Conservation (phyloP, 2,888 invertebrate species). For the Papilio demoleus region DNA sequence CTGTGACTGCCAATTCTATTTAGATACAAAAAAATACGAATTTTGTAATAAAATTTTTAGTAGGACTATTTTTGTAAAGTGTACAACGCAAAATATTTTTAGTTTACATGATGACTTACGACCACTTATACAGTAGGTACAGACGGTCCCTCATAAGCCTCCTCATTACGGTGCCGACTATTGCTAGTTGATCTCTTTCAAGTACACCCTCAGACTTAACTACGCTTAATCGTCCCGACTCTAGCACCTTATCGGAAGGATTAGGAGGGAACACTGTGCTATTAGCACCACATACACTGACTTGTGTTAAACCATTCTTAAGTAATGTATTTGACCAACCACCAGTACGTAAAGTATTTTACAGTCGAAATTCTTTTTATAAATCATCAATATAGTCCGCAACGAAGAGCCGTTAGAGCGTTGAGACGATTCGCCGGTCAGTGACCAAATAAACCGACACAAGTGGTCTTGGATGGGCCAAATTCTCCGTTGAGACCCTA, state of each 20-base stretch:
- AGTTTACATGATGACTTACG: slow-evolving; percentile 7
- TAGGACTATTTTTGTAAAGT: neutral
- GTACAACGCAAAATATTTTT: neutral
- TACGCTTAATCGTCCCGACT: slow-evolving; percentile 13
- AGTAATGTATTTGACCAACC: neutral
- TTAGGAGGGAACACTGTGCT: slow-evolving; percentile 12
- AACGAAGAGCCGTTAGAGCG: too few relatives aligned
- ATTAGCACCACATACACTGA: neutral
- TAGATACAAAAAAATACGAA: too few relatives aligned
- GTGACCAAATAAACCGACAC: too few relatives aligned
- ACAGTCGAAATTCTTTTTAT: neutral
- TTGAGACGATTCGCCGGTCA: too few relatives aligned
- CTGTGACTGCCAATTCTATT: too few relatives aligned
- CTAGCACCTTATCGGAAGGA: slow-evolving; percentile 6
- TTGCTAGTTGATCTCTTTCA: slow-evolving; percentile 32
- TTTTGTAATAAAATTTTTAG: neutral
- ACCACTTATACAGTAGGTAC: slow-evolving; percentile 10
- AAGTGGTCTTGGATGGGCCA: too few relatives aligned
- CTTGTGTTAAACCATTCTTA: neutral
- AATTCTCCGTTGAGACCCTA: too few relatives aligned
- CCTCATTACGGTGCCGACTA: slow-evolving; percentile 20
- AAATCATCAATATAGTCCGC: neutral
- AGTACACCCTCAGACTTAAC: slow-evolving; percentile 26
- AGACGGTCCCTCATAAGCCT: slow-evolving; percentile 24
- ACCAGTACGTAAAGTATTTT: too few relatives aligned